Conservation (phyloP, 2,113 vertebrate species). For the Tringa solitaria region DNA sequence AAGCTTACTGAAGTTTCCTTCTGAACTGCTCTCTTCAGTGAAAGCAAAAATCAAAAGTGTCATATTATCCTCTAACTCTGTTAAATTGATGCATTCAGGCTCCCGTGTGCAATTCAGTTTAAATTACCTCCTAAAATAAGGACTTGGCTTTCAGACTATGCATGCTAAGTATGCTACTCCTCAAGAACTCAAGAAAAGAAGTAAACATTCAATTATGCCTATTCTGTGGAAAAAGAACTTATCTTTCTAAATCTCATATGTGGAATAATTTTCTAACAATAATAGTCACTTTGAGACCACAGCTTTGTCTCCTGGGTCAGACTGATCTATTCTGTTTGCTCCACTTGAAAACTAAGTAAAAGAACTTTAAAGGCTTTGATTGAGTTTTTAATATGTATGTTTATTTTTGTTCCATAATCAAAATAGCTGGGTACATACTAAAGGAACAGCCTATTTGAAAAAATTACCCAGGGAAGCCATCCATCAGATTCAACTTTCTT, state of each 20-base stretch:
- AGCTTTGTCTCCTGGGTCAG: slow-evolving; percentile 16
- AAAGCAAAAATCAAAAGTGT: not conserved
- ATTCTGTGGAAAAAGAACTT: not conserved
- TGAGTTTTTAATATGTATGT: not conserved
- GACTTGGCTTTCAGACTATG: slow-evolving; percentile 5
- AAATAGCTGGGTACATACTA: not conserved
- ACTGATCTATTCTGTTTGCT: slow-evolving; percentile 19
- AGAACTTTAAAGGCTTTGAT: slow-evolving; percentile 22
- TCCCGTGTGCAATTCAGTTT: not conserved
- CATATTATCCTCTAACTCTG: not conserved
- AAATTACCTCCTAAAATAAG: slow-evolving; percentile 36
- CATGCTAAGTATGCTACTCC: not conserved
- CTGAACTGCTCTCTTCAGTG: not conserved
- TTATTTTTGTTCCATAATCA: slow-evolving; percentile 1
- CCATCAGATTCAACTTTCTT: not conserved
- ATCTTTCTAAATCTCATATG: not conserved
- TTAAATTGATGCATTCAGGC: slow-evolving; percentile 7
- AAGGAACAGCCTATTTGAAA: not conserved
- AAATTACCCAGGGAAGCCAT: not conserved
- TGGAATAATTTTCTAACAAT: slow-evolving; percentile 15
- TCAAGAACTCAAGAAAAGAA: slow-evolving; percentile 13
- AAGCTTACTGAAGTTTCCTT: not conserved
- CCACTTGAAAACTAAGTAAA: not conserved
- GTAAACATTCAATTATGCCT: slow-evolving; percentile 15
- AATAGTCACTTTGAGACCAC: slow-evolving; percentile 27